Evolutionary conservation across 2,888 invertebrate genomes (phyloP), one percentile per base, ranked within the genome.

Genomic region (Chironomus riparius): DNA sequence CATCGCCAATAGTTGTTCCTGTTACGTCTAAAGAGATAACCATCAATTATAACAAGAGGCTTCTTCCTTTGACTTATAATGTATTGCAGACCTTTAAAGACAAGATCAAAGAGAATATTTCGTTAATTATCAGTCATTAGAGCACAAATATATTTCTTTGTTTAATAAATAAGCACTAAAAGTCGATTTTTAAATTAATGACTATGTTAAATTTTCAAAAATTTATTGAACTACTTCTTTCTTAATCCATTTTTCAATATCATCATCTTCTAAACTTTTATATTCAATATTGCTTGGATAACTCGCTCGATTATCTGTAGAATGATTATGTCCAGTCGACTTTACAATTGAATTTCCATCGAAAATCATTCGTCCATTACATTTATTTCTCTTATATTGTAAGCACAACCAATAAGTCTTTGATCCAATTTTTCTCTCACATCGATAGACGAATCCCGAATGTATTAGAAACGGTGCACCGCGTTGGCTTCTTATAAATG

Each of bases 1-100:
- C 82, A 82, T 68, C 81, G 78, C 82, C 82, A 82, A 77, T 82
- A 81, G 77, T 79, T 80, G 22, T 79, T 79, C 10, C 81, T 80
- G 79, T 81, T 81, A 73, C 80, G 80, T 4, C 82, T 80, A 79
- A 80, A 82, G 22, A 82, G 78, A 79, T 80, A 82, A 76, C 80
- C 79, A 68, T 81, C 77, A 28, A 81, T 77, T 22, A 82, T 80
- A 2, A 82, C 78, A 28, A 82, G 77, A 13, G 81, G 82, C 24
- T 79, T 79, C 13, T 81, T 81, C 4, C 81, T 79, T 78, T 81
- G 81, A 77, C 81, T 81, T 75, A 80, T 80, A 76, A 82, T 81
- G 77, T 79, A 80, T 78, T 81, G 80, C 77, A 81, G 70, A 15
- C 76, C 70, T 77, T 75, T 70, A 70, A 65, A 24, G 13, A 21